These are phyloP conservation scores for Anoura caudifer DNA, from an alignment of 2,113 vertebrate species.

Conservation along the genomic window DNA sequence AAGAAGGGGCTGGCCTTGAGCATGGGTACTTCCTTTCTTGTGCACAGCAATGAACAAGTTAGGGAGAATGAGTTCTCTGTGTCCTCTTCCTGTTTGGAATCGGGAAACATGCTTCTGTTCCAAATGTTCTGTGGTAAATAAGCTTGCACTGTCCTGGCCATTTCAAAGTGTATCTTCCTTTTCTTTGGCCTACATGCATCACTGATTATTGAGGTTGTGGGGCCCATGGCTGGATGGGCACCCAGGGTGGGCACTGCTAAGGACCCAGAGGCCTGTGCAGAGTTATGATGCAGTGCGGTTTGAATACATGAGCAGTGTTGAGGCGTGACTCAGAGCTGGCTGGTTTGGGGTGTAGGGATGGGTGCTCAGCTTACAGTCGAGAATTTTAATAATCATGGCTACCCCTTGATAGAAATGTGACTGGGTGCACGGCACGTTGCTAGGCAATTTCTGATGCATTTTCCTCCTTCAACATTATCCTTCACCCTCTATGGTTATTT, in stretches of 20 bases:
- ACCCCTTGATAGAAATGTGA: not conserved
- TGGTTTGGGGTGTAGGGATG: not conserved
- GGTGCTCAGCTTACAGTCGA: not conserved
- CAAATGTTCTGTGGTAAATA: not conserved
- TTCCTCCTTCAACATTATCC: not conserved
- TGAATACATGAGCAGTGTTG: not conserved
- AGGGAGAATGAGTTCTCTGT: not conserved
- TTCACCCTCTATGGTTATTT: not conserved
- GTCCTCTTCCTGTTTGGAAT: not conserved
- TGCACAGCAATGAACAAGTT: not conserved
- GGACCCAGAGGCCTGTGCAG: rapidly evolving
- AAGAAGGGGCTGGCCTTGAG: not conserved
- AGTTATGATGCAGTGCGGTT: not conserved
- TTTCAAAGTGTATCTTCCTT: not conserved
- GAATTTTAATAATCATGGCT: not conserved
- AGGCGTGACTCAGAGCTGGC: not conserved
- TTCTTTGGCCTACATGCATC: not conserved
- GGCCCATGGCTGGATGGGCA: not conserved
- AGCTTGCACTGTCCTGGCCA: too few relatives aligned
- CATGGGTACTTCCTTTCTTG: not conserved
- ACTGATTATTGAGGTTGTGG: not conserved
- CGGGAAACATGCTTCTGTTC: not conserved
- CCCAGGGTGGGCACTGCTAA: not conserved
- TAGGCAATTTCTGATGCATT: not conserved
- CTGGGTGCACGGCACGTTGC: not conserved